Conservation (phyloP, 2,888 invertebrate species). For the Drosophila borealis region DNA sequence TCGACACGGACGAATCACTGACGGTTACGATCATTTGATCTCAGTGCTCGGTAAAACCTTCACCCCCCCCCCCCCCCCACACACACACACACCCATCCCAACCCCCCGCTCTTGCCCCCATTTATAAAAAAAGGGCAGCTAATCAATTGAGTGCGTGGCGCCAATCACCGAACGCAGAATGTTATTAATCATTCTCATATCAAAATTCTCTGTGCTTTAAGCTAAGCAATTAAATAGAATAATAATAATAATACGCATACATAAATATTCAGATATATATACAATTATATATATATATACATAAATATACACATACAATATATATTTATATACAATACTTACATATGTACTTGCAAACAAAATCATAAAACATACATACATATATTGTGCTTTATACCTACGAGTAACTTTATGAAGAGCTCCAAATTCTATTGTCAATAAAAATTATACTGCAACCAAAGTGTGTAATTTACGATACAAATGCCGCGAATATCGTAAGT, state of each 20-base stretch:
- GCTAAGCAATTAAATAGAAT: constrained; percentile 70
- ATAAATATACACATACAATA: constrained; percentile 47
- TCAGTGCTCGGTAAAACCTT: constrained; percentile 12
- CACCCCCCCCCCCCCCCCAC: background rate
- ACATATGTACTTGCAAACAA: constrained; percentile 42
- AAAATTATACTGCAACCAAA: constrained; percentile 44
- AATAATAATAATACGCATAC: constrained; percentile 35
- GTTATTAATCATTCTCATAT: constrained; percentile 68
- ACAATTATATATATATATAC: constrained; percentile 28
- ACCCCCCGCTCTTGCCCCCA: background rate
- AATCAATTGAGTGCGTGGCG: constrained; percentile 36
- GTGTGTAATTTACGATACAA: background rate
- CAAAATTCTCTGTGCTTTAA: constrained; percentile 79
- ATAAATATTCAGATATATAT: constrained; percentile 34
- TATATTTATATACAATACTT: constrained; percentile 60
- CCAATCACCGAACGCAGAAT: constrained; percentile 61
- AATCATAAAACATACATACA: constrained; percentile 42
- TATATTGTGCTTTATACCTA: constrained; percentile 74
- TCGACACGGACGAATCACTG: background rate
- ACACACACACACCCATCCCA: background rate
- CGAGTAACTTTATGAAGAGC: constrained; percentile 59
- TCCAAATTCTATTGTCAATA: constrained; percentile 78
- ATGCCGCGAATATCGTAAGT: background rate
- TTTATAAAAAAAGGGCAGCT: too few relatives aligned
- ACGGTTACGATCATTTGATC: constrained; percentile 17